A percentile compares a stretch with the other conserved stretches of the same genome.
phyloP scores from a whole-genome alignment of 1,140 invertebrate species.

The Metaphire vulgaris region DNA sequence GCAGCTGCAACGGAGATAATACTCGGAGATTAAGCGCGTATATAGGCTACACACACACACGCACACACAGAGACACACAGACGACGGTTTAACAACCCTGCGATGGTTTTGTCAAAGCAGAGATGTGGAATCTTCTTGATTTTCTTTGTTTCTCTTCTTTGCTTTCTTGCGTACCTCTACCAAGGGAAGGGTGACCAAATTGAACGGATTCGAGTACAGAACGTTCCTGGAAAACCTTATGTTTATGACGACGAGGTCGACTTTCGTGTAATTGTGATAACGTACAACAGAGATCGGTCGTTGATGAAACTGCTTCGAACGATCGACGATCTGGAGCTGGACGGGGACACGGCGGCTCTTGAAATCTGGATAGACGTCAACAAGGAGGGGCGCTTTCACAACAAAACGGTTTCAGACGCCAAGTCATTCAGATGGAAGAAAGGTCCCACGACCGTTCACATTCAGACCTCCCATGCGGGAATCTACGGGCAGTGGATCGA shows the following conservation, averaged over 20 bases:
- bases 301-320: constrained; percentile 12
- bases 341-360: constrained; percentile 16
- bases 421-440: constrained; percentile 32
- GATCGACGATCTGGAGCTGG: constrained; percentile 15
- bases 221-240: constrained; percentile 8
- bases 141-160: no score
- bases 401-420: constrained; percentile 5
- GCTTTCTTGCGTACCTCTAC: no score
- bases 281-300: constrained; percentile 1
- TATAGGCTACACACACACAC: no score
- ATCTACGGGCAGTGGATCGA: constrained; percentile 41
- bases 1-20: no score
- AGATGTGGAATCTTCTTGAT: no score
- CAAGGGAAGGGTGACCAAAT: no score
- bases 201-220: no score
- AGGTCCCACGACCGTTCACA: constrained; percentile 33
- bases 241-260: constrained; percentile 16
- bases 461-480: constrained; percentile 37
- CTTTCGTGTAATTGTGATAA: constrained; percentile 14
- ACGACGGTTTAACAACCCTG: no score
- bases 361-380: constrained; percentile 30
- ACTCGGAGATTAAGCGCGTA: no score
- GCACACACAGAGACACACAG: no score
- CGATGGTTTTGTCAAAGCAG: no score
- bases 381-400: constrained; percentile 13